These are phyloP conservation scores for Sparus aurata DNA, from an alignment of 2,797 vertebrate genomes.

Conservation along the genomic window DNA sequence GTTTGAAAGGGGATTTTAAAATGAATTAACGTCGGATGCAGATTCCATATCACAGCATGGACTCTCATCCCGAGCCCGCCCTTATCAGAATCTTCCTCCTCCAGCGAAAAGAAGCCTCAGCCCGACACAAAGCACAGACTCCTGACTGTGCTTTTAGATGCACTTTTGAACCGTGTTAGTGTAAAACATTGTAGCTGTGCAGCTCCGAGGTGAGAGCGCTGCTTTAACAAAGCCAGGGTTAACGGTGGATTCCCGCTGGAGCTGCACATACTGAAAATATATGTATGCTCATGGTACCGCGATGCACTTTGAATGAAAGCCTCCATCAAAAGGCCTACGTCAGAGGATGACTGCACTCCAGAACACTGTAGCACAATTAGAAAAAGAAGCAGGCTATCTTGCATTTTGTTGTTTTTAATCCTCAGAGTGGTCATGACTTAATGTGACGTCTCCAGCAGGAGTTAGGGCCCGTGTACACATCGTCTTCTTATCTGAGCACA, in stretches of 20 bases:
- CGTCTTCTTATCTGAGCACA: no score
- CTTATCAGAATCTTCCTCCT: background rate
- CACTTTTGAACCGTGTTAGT: slow-evolving; percentile 34
- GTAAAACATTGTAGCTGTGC: slow-evolving; percentile 13
- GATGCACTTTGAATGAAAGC: slow-evolving; percentile 45
- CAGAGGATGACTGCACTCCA: slow-evolving; percentile 16
- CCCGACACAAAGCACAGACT: slow-evolving; percentile 6
- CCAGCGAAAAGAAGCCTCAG: background rate
- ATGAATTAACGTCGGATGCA: background rate
- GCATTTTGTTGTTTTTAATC: slow-evolving; percentile 3
- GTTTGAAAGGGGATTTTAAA: background rate
- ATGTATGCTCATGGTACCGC: slow-evolving; percentile 25
- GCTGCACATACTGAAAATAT: slow-evolving; percentile 42
- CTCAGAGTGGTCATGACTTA: background rate
- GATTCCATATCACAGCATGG: background rate
- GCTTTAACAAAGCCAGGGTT: slow-evolving; percentile 29
- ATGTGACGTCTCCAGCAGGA: no score
- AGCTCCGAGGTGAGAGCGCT: slow-evolving; percentile 6
- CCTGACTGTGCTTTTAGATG: slow-evolving; percentile 38
- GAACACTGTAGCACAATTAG: slow-evolving; percentile 18
- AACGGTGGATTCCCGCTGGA: slow-evolving; percentile 37
- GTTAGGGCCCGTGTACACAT: no score
- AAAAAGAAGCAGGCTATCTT: slow-evolving; percentile 22
- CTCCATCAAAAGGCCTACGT: slow-evolving; percentile 31
- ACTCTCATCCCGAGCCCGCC: background rate